Percentiles rank a stretch among this genome's conserved stretches.
Evolutionary conservation across 1,140 invertebrate species (phyloP).

Genomic region (Aplysia californica): DNA sequence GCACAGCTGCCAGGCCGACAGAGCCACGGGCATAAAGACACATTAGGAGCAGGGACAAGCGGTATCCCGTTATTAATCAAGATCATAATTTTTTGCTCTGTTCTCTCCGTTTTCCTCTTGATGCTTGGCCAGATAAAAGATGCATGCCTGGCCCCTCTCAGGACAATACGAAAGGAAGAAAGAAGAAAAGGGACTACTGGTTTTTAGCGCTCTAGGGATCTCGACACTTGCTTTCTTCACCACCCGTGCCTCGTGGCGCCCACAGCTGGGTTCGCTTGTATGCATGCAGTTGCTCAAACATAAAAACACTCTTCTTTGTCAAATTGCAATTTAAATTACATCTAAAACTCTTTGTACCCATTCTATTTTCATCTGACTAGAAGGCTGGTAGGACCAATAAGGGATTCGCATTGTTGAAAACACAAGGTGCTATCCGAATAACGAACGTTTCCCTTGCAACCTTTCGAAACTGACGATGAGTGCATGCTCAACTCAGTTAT

Average conservation of each 20-base stretch:
- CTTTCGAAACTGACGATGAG: not conserved
- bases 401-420: not conserved
- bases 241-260: not conserved
- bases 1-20: conserved; percentile 11
- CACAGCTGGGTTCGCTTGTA: not conserved
- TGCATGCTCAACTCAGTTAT: not conserved
- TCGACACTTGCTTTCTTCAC: not conserved
- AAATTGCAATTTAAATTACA: conserved; percentile 15
- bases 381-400: not conserved
- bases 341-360: not conserved
- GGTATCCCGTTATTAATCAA: conserved; percentile 4
- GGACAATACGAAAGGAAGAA: not conserved
- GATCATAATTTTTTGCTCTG: conserved; percentile 4
- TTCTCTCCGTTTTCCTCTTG: not conserved
- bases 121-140: conserved; percentile 10
- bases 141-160: conserved; percentile 3
- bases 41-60: too few species aligned
- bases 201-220: conserved; percentile 5
- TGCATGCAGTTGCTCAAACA: not conserved
- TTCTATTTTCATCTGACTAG: not conserved
- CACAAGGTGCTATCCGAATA: not conserved
- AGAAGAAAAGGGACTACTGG: conserved; percentile 2
- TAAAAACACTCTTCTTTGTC: conserved; percentile 12
- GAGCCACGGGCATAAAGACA: too few species aligned
- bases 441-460: not conserved